Percentiles rank a stretch among this genome's conserved stretches.
Evolutionary conservation across 2,113 vertebrate species (phyloP).

Genomic region (Sapajus apella): DNA sequence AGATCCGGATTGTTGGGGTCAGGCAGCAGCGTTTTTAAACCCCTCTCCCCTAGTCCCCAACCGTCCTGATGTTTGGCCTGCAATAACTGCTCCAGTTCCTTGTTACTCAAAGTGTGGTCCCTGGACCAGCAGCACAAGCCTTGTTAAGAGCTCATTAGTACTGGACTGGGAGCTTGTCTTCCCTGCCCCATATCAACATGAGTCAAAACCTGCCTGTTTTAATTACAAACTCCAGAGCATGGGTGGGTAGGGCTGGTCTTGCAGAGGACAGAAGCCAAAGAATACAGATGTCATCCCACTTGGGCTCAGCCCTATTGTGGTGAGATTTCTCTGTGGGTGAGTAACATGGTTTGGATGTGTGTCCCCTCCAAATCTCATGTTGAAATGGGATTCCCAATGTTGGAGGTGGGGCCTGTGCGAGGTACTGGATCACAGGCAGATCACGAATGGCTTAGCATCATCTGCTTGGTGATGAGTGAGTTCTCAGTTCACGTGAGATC

Average conservation of each 20-base stretch:
- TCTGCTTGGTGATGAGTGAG: no score
- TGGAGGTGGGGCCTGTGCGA: no score
- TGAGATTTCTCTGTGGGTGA: not conserved
- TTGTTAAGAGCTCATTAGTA: not conserved
- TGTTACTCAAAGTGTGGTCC: not conserved
- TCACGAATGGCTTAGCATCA: no score
- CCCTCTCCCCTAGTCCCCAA: accelerated
- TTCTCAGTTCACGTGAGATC: no score
- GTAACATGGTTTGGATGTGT: no score
- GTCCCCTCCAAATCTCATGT: no score
- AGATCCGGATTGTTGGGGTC: not conserved
- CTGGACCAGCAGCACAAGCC: not conserved
- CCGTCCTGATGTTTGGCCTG: not conserved
- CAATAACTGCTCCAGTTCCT: not conserved
- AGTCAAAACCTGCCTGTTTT: not conserved
- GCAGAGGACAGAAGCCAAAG: not conserved
- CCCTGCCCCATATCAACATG: not conserved
- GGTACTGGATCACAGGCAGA: no score
- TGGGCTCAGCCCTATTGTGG: not conserved
- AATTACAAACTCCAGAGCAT: not conserved
- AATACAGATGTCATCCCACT: not conserved
- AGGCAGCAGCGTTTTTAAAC: not conserved
- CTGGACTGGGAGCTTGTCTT: not conserved
- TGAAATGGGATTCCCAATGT: no score
- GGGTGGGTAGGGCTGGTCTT: not conserved